Evolutionary conservation across 1,140 invertebrate genomes (phyloP).

Genomic region (Bombus vancouverensis): DNA sequence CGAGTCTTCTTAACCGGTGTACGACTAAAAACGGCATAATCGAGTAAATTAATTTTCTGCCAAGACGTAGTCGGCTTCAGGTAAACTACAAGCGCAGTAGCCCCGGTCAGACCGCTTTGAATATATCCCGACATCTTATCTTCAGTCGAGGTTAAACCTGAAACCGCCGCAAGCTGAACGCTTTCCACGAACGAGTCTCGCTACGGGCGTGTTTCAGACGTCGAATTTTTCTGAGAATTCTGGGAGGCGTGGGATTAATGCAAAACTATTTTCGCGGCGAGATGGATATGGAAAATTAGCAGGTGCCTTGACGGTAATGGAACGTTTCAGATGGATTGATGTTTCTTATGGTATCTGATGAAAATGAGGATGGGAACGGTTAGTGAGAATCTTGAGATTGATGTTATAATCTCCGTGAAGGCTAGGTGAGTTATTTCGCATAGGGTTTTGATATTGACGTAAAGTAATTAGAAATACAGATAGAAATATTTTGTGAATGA

Average conservation of each 20-base stretch:
- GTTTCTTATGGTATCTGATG: too few relatives aligned
- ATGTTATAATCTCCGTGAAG: too few relatives aligned
- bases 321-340: too few relatives aligned
- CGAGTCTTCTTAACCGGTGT: slow-evolving; percentile 55
- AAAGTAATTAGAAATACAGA: too few relatives aligned
- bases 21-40: slow-evolving; percentile 64
- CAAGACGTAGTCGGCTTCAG: slow-evolving; percentile 10
- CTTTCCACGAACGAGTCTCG: slow-evolving; percentile 11
- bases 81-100: slow-evolving; percentile 36
- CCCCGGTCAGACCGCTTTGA: background rate
- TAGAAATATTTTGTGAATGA: too few relatives aligned
- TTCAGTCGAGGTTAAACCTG: slow-evolving; percentile 28
- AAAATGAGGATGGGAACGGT: too few relatives aligned
- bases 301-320: background rate
- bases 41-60: slow-evolving; percentile 62
- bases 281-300: background rate
- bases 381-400: too few relatives aligned
- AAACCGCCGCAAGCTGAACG: slow-evolving; percentile 39
- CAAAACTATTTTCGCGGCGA: background rate
- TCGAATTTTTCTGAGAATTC: slow-evolving; percentile 2
- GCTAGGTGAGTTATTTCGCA: too few relatives aligned
- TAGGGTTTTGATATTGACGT: too few relatives aligned
- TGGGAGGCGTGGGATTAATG: background rate
- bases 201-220: background rate
- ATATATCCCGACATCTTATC: slow-evolving; percentile 40